A percentile compares a stretch with the other conserved stretches of the same genome.
Conservation (phyloP, 2,797 vertebrate species). For the Argya squamiceps region DNA sequence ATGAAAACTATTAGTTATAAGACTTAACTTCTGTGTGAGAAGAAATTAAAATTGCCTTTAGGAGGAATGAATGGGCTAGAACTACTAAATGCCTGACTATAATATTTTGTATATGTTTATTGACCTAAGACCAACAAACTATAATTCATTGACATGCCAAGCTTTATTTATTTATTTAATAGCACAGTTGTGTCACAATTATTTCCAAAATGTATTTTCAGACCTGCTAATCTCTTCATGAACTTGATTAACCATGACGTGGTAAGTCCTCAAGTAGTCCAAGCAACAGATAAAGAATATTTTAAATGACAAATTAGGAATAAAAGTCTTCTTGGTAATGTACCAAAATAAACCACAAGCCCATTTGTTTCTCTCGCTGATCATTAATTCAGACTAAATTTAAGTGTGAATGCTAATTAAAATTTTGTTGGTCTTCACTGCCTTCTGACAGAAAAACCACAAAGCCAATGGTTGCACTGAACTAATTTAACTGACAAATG, state of each 20-base stretch:
- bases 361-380: slow-evolving; percentile 33
- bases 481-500: slow-evolving; percentile 66
- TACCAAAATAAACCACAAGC: neutral
- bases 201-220: neutral
- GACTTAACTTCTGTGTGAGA: neutral
- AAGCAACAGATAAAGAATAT: neutral
- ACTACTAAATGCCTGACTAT: neutral
- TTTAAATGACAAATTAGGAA: neutral
- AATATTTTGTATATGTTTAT: neutral
- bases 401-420: slow-evolving; percentile 52
- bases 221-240: neutral
- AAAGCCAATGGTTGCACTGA: slow-evolving; percentile 27
- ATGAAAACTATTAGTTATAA: neutral
- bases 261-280: neutral
- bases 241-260: neutral
- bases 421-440: slow-evolving; percentile 43
- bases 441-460: slow-evolving; percentile 1
- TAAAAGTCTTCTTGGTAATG: neutral
- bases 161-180: neutral
- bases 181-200: neutral
- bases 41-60: neutral
- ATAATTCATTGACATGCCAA: neutral
- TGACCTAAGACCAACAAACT: neutral
- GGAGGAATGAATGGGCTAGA: neutral
- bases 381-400: slow-evolving; percentile 52